Base-by-base conservation (phyloP, 92 coral and sea anemone genomes). In the Metridium senile region DNA sequence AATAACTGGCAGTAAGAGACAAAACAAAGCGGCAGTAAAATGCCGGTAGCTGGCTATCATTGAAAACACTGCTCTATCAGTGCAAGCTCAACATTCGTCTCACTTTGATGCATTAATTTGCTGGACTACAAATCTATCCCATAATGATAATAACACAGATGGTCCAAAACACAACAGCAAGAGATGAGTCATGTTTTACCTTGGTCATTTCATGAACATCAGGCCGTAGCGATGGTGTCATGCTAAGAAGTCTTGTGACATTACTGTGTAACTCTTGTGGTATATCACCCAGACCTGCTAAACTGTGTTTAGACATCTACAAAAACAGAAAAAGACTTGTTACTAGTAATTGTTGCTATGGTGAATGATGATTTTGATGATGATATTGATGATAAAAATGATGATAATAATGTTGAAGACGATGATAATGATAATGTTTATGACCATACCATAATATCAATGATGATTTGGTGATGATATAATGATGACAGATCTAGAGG, bases 141-240 rank as follows among this genome's bases (percentile, higher is more conserved):
- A n/a, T n/a, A n/a, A n/a, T n/a, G n/a, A n/a, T n/a, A 39, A 39
- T 39, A 39, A 39, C 49, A 6, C 13, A 4, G 49, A 39, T 6
- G 49, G 8, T 39, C 6, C 13, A 39, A 39, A 39, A 39, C 49
- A 39, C 8, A n/a, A n/a, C n/a, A n/a, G n/a, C n/a, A n/a, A n/a
- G n/a, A n/a, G n/a, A n/a, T n/a, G n/a, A n/a, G n/a, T n/a, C n/a
- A n/a, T n/a, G n/a, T 11, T 72, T 53, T 86, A 96, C 99, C 97
- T 96, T 96, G 63, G 91, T 74, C 97, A 95, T 89, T 78, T 85
- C 85, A 72, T 93, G 99, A 3, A 86, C 93, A 74, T 96, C 99
- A 81, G 97, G 93, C 71, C 99, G 69, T 28, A 89, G 47, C 2
- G 92, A 58, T 22, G 96, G 89, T 0, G 99, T 92, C 32, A 96